These are phyloP conservation scores for Bombus huntii DNA, from an alignment of 1,140 invertebrate genomes.

Conservation along the genomic window DNA sequence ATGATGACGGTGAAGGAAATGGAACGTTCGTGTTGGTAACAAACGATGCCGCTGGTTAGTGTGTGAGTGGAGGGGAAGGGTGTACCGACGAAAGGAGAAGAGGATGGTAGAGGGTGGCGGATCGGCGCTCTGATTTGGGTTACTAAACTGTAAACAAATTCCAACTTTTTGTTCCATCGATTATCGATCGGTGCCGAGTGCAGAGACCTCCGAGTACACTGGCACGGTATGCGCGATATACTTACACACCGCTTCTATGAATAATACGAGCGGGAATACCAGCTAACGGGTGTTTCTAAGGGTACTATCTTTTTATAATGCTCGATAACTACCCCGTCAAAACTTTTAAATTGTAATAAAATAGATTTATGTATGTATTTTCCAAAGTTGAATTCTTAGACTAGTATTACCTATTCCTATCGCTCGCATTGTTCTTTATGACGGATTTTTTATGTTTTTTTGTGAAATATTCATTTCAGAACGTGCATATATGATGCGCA, in stretches of 20 bases:
- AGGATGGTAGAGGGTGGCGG: slow-evolving; percentile 43
- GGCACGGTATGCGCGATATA: slow-evolving; percentile 49
- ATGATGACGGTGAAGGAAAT: slow-evolving; percentile 36
- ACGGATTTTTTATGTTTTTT: too few relatives aligned
- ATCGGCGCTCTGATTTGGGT: slow-evolving; percentile 77
- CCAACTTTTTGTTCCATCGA: slow-evolving; percentile 78
- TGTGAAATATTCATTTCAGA: too few relatives aligned
- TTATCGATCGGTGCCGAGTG: slow-evolving; percentile 76
- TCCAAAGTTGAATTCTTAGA: too few relatives aligned
- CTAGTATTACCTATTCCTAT: too few relatives aligned
- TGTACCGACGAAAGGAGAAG: slow-evolving; percentile 13
- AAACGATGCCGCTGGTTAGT: slow-evolving; percentile 39
- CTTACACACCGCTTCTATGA: slow-evolving; percentile 55
- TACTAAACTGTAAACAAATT: slow-evolving; percentile 82
- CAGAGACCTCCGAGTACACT: slow-evolving; percentile 71
- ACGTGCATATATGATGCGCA: too few relatives aligned
- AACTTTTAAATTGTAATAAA: too few relatives aligned
- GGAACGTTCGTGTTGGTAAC: slow-evolving; percentile 53
- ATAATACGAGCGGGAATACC: slow-evolving; percentile 58
- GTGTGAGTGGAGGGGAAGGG: neutral
- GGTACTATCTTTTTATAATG: neutral
- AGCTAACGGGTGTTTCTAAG: slow-evolving; percentile 50
- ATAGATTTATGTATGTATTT: too few relatives aligned
- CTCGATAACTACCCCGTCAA: too few relatives aligned
- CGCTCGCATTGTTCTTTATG: too few relatives aligned